Conservation (phyloP, 2,797 vertebrate genomes). For the Melanotaenia pygmaea region DNA sequence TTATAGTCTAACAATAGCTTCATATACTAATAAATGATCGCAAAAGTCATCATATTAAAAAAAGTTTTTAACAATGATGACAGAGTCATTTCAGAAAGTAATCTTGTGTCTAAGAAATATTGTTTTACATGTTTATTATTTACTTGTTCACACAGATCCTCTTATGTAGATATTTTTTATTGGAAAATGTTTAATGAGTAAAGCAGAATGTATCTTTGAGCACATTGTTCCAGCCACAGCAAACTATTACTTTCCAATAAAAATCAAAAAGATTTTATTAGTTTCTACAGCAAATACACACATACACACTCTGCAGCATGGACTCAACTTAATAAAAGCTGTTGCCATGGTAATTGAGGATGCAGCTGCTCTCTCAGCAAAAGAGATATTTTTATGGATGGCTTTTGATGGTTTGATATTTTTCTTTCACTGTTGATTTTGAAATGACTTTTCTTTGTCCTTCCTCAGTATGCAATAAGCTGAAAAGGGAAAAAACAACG, state of each 20-base stretch:
- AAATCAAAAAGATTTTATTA: background rate
- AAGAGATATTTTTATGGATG: background rate
- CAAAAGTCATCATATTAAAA: background rate
- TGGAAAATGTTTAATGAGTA: background rate
- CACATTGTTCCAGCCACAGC: background rate
- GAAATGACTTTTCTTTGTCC: background rate
- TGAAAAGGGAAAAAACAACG: background rate
- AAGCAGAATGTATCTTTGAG: background rate
- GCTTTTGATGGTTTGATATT: background rate
- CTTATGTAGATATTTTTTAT: background rate
- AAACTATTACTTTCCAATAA: background rate
- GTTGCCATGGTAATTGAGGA: conserved; percentile 56
- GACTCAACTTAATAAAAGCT: background rate
- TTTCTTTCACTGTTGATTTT: background rate
- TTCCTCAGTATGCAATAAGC: background rate
- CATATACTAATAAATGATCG: background rate
- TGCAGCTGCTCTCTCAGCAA: conserved; percentile 26
- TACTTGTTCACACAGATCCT: too few species aligned
- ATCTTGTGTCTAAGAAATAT: background rate
- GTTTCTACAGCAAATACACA: background rate
- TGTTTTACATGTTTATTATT: too few species aligned
- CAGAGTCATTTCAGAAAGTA: background rate
- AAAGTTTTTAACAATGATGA: background rate
- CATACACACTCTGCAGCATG: conserved; percentile 4
- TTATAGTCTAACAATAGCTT: background rate